Base-by-base conservation (phyloP, 2,888 invertebrate genomes). In the Alviniconcha strummeri region DNA sequence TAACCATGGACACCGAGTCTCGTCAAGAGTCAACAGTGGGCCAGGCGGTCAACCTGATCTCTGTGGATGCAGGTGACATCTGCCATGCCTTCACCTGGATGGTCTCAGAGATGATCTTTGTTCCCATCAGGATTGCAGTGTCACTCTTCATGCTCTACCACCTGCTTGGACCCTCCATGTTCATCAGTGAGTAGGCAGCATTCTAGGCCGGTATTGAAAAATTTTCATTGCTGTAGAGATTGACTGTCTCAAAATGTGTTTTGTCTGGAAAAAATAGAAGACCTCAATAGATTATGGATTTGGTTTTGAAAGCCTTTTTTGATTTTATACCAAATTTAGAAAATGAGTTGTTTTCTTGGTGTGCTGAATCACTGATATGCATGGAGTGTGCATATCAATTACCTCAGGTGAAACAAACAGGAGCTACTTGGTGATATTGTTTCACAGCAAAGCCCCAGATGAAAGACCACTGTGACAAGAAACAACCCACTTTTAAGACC, bases 11-110 rank as follows among this genome's bases (percentile, higher is more conserved):
- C 80, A 80, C 80, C 2, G 80, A 80, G 19, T 67, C 80, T 9
- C 67, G 80, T 4, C 80, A 80, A n/a, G 80, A 80, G 80, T 80
- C 80, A 15, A 80, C 80, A 5, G 80, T 80, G 67, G 80, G 80
- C n/a, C 80, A 80, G 55, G 80, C 80, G 55, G 80, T 80, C n/a
- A 80, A 80, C 69, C 69, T 80, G 55, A 17, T 80, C 64, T 80
- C 80, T 0, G 80, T 69, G 54, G 80, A 80, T 69, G 19, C 69
- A 4, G 19, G 19, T 6, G 55, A 80, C 69, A 80, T 80, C 80
- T 7, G 36, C 9, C 80, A 80, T 55, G 69, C 55, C 69, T 69
- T 80, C 69, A 55, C 55, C 69, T 54, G 80, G 69, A 80, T 80
- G 80, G n/a, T 52, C 13, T 4, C 8, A 5, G 80, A 80, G 80